Evolutionary conservation across 92 coral and sea anemone species (phyloP).

Genomic region (Pocillopora grandis): DNA sequence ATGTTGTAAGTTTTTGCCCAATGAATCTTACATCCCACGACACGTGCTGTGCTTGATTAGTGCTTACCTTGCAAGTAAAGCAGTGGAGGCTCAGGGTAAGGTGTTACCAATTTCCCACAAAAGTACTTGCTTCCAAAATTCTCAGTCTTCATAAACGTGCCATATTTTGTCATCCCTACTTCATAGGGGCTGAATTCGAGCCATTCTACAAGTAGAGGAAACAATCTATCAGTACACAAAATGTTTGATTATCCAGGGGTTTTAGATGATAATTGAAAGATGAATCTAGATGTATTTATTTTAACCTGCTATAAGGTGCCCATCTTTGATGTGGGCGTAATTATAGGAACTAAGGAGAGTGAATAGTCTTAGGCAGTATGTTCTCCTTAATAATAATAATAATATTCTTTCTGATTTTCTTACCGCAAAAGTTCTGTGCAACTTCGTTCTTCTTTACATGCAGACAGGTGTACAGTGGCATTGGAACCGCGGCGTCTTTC

Average conservation of each 20-base stretch:
- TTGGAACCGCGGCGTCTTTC: slow-evolving; percentile 47
- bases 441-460: slow-evolving; percentile 54
- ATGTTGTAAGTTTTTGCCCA: too few species aligned
- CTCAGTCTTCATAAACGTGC: slow-evolving; percentile 75
- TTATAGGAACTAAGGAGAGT: too few species aligned
- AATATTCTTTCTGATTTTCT: background rate
- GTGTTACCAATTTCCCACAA: slow-evolving; percentile 61
- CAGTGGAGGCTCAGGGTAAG: slow-evolving; percentile 61
- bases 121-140: slow-evolving; percentile 78
- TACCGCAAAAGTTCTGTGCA: slow-evolving; percentile 60
- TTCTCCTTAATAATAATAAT: too few species aligned
- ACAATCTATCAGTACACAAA: background rate
- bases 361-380: too few species aligned
- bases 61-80: slow-evolving; percentile 74
- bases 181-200: slow-evolving; percentile 85
- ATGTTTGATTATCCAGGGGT: too few species aligned
- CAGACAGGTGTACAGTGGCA: slow-evolving; percentile 59
- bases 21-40: too few species aligned
- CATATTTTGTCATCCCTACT: slow-evolving; percentile 80
- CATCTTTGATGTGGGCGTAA: too few species aligned
- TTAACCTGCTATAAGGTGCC: too few species aligned
- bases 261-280: too few species aligned
- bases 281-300: too few species aligned
- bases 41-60: too few species aligned
- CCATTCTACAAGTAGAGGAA: slow-evolving; percentile 61